Percentiles rank a stretch among this genome's conserved stretches.
Conservation (phyloP, 2,888 invertebrate species). For the Archaeoteleia sp. region DNA sequence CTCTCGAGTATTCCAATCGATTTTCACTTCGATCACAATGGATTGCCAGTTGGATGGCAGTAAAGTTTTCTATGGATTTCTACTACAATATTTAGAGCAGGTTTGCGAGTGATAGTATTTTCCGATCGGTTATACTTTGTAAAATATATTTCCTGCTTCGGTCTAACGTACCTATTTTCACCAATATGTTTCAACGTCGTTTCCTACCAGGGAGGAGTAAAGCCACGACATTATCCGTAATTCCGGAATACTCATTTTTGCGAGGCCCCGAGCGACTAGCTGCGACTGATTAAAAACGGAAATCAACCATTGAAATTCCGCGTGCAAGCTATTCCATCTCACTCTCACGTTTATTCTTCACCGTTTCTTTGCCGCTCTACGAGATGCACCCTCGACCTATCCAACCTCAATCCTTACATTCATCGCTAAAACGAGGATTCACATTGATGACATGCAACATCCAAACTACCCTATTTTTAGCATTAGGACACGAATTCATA, state of each 20-base stretch:
- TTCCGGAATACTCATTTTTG: slow-evolving; percentile 49
- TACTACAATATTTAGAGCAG: too few relatives aligned
- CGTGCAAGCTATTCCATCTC: slow-evolving; percentile 36
- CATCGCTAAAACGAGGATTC: slow-evolving; percentile 16
- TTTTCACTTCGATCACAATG: too few relatives aligned
- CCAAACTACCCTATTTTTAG: slow-evolving; percentile 21
- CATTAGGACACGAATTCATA: background rate
- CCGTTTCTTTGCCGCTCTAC: slow-evolving; percentile 45
- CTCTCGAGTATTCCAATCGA: too few relatives aligned
- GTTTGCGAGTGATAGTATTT: too few relatives aligned
- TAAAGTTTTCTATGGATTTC: too few relatives aligned
- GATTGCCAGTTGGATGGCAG: too few relatives aligned
- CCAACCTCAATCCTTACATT: slow-evolving; percentile 28
- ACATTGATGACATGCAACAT: slow-evolving; percentile 8
- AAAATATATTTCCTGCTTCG: too few relatives aligned
- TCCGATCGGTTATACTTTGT: too few relatives aligned
- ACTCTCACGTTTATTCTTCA: slow-evolving; percentile 30
- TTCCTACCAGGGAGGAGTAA: slow-evolving; percentile 15
- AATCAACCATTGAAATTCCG: slow-evolving; percentile 58
- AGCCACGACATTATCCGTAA: slow-evolving; percentile 22
- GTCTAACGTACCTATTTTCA: slow-evolving; percentile 14
- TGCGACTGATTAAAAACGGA: slow-evolving; percentile 63
- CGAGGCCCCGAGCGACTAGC: slow-evolving; percentile 53
- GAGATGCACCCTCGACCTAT: slow-evolving; percentile 13
- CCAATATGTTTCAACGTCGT: slow-evolving; percentile 34